Evolutionary conservation across 2,797 vertebrate genomes (phyloP), one percentile per base, ranked within the genome.

Genomic region (Arrhamphus sclerolepis): DNA sequence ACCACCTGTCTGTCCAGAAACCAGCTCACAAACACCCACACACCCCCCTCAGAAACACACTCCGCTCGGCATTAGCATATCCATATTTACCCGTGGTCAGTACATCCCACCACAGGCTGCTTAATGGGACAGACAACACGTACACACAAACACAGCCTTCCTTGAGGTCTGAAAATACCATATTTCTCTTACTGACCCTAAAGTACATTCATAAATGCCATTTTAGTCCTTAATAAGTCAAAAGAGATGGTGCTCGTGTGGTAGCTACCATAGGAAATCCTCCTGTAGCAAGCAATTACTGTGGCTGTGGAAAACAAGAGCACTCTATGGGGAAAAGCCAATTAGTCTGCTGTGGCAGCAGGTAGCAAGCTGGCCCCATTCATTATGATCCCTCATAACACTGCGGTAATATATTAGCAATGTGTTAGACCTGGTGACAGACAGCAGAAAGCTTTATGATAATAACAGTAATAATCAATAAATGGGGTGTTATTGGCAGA

Each of bases 301-400:
- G 69, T 1, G 57, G 65, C 75, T 58, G 69, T 4, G 72, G 53
- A 70, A 82, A 83, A 86, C 84, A 86, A 75, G 75, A 77, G 70
- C 47, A 40, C 83, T 82, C 86, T 86, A 80, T 81, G 67, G 84
- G 85, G 80, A 81, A 70, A 88, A 78, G 78, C 82, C 83, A 89
- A 91, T 89, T 88, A 86, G 87, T 79, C 73, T 34, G 16, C 39
- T 0, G 53, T 52, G 70, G 80, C 81, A 79, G 81, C 83, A 85
- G 88, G 82, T 86, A 84, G 67, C 66, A 47, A 54, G 72, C 69
- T 26, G 67, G 73, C 82, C 73, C 66, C 70, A 75, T 85, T 82
- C 70, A 83, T 89, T 85, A 85, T 57, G 62, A 83, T 76, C 70
- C 49, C 70, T 83, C 78, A 72, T 83, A 87, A 72, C 68, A 53